phyloP scores from a whole-genome alignment of 2,797 vertebrate genomes.

The Darevskia mixta region DNA sequence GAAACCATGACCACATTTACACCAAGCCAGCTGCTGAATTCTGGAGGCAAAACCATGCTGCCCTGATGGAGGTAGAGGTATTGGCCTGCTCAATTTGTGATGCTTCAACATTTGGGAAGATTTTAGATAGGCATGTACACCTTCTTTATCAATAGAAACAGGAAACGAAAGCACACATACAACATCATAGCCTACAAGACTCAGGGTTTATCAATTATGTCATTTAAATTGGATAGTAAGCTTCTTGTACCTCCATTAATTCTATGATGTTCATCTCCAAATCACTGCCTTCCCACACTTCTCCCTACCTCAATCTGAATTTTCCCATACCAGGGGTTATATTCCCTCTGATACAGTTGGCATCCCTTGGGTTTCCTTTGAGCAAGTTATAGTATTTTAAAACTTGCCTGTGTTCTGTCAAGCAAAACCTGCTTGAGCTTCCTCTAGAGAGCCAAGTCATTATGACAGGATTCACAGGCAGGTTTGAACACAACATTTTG shows the following conservation, averaged over 20 bases:
- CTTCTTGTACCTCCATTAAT: too few relatives aligned
- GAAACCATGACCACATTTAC: not conserved
- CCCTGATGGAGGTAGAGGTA: not conserved
- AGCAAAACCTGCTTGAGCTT: slow-evolving; percentile 20
- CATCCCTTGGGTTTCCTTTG: slow-evolving; percentile 48
- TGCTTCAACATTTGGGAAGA: not conserved
- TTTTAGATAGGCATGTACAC: not conserved
- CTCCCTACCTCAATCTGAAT: too few relatives aligned
- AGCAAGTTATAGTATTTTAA: slow-evolving; percentile 40
- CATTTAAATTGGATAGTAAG: too few relatives aligned
- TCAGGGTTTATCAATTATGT: not conserved
- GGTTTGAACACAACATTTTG: slow-evolving; percentile 54
- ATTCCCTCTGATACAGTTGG: slow-evolving; percentile 14
- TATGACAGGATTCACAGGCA: slow-evolving; percentile 39
- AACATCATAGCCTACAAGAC: not conserved
- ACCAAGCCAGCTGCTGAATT: not conserved
- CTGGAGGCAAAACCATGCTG: not conserved
- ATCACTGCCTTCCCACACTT: too few relatives aligned
- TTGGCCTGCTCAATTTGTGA: not conserved
- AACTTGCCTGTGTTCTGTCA: slow-evolving; percentile 49
- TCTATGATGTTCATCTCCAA: too few relatives aligned
- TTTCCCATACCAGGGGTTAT: not conserved
- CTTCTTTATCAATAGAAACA: too few relatives aligned
- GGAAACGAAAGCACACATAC: not conserved
- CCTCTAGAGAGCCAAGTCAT: slow-evolving; percentile 32